Evolutionary conservation across 2,797 vertebrate genomes (phyloP).

Genomic region (Pyrocephalus nanus): DNA sequence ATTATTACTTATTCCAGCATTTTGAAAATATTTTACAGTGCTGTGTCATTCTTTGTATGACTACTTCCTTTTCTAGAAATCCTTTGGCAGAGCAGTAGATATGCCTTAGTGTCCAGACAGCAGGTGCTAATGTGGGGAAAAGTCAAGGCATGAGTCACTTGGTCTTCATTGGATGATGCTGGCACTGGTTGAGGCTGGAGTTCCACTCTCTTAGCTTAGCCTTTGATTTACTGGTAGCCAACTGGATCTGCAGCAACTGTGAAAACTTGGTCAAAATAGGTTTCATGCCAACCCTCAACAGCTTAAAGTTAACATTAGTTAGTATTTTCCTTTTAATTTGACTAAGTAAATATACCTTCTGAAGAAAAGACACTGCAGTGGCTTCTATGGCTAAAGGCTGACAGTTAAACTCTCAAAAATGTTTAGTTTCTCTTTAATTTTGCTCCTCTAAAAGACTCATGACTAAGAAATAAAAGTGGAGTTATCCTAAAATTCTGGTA

Average conservation of each 20-base stretch:
- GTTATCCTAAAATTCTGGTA: neutral
- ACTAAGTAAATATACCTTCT: neutral
- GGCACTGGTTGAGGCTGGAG: neutral
- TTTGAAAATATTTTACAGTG: neutral
- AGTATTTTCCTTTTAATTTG: neutral
- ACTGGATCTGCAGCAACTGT: neutral
- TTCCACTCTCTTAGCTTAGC: neutral
- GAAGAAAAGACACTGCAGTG: neutral
- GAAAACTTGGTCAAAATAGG: neutral
- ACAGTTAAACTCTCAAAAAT: neutral
- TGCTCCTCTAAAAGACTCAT: neutral
- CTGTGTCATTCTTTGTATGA: neutral
- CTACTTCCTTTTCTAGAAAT: neutral
- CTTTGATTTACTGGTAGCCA: neutral
- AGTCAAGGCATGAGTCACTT: neutral
- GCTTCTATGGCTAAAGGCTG: neutral
- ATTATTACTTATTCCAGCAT: neutral
- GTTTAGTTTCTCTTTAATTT: neutral
- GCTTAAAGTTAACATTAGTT: neutral
- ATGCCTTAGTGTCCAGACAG: neutral
- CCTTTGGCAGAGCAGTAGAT: neutral
- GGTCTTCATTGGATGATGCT: neutral
- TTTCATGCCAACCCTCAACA: neutral
- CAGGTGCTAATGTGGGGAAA: neutral
- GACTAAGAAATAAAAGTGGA: neutral